Base-by-base conservation (phyloP, 2,113 vertebrate genomes). In the Peromyscus polionotus region DNA sequence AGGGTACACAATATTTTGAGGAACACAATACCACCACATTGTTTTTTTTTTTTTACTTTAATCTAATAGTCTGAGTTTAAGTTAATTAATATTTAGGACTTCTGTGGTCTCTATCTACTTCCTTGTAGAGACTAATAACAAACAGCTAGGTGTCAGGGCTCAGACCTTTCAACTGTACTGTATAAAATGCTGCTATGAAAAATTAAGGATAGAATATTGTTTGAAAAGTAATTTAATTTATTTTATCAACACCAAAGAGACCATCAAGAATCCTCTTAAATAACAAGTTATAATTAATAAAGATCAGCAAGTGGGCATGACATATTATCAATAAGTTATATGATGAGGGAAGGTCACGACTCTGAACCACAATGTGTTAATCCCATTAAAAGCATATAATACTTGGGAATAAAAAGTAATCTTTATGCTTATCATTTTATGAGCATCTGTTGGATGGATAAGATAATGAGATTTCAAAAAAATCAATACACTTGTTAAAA, bases 281-380 rank as follows among this genome's bases (percentile, higher is more conserved):
- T 65, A 80, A 72, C 0, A 95, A 4, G 1, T 24, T 54, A 26
- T 17, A 83, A 2, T 88, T 88, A 93, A 70, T 61, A 31, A 61
- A 93, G 22, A 68, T 45, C 75, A 81, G 24, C 10, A 85, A 70
- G 4, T 81, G n/a, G 39, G 2, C 3, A 77, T 94, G 59, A 36
- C 19, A 70, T 70, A 5, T 77, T 12, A 68, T 83, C 24, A 85
- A 94, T 39, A 84, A 95, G 39, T 17, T 83, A 84, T 81, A 24
- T 2, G 13, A 0, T 22, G n/a, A 11, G 36, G 68, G 3, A 4
- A 45, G 0, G 3, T 0, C 17, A 9, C 10, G 81, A 57, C 22
- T 67, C 0, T 76, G 17, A 63, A 4, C 45, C 9, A 89, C 77
- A 7, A 26, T 91, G 17, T 51, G 9, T 3, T 70, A 70, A 39